Evolutionary conservation across 1,140 invertebrate genomes (phyloP).

Genomic region (Chironomus striatipennis): DNA sequence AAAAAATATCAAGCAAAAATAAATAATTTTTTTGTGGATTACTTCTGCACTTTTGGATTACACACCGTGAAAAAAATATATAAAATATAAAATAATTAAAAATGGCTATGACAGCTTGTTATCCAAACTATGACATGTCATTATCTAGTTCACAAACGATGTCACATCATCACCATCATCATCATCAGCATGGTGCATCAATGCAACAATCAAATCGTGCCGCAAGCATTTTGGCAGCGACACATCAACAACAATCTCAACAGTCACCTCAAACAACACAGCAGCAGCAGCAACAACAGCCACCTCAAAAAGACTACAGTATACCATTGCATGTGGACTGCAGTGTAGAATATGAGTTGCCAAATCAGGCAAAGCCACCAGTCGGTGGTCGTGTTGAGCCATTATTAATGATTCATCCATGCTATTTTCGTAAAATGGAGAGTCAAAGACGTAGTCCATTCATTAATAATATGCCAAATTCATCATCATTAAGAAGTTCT

Average conservation of each 20-base stretch:
- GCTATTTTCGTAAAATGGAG: constrained; percentile 70
- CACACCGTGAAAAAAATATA: no score
- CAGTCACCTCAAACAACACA: constrained; percentile 30
- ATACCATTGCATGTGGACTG: constrained; percentile 72
- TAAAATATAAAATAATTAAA: neutral
- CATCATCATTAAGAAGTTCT: constrained; percentile 31
- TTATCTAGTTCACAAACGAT: constrained; percentile 27
- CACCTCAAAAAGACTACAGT: constrained; percentile 60
- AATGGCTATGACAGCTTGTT: constrained; percentile 41
- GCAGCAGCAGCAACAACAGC: constrained; percentile 33
- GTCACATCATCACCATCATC: neutral
- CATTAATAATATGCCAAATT: constrained; percentile 57
- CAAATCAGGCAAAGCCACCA: constrained; percentile 70
- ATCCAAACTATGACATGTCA: constrained; percentile 39
- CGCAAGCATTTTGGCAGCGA: constrained; percentile 28
- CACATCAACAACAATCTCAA: constrained; percentile 27
- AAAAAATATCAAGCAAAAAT: neutral
- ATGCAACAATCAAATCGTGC: constrained; percentile 26
- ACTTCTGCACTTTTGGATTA: neutral
- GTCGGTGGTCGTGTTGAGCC: constrained; percentile 64
- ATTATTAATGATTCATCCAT: constrained; percentile 76
- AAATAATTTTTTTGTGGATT: neutral
- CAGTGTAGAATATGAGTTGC: constrained; percentile 76
- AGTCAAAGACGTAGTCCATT: constrained; percentile 65
- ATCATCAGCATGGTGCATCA: constrained; percentile 11